Base-by-base conservation (phyloP, 2,888 invertebrate genomes). In the Pristionchus exspectatus region DNA sequence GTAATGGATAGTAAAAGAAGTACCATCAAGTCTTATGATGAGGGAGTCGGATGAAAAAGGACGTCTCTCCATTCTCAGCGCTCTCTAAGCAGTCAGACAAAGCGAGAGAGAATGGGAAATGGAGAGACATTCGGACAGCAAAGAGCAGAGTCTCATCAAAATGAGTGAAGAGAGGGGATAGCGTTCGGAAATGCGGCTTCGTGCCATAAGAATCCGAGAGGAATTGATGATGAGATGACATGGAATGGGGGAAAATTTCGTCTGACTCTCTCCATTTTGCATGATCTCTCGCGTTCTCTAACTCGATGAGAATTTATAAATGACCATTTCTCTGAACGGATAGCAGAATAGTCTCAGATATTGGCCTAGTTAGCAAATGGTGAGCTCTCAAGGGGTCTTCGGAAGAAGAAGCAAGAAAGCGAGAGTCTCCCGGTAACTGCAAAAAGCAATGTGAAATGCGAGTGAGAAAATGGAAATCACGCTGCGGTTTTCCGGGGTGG, bases 121-220 rank as follows among this genome's bases (percentile, higher is more conserved):
- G n/a, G 63, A 63, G 63, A 63, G 63, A n/a, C 1, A 38, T 21
- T 69, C 69, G n/a, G 21, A 24, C 18, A 16, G 59, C 5, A 50
- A 9, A 50, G 44, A 50, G 44, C 44, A 50, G 12, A 69, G 69
- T 38, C 50, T 81, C 44, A n/a, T 81, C 50, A 50, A 81, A 81
- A 54, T 81, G 81, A 81, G 81, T 44, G 50, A 81, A 63, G 63
- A n/a, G 24, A 50, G 10, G 33, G 27, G 81, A 81, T 54, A 50
- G 81, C 81, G 81, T 81, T 81, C 81, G 81, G 81, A 54, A 81
- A 81, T 54, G 81, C 50, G 16, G 38, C 77, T 50, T 81, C 81
- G 44, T 50, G 44, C 38, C 44, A 44, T 33, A 50, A 50, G 24
- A 14, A 9, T 44, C 44, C 44, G n/a, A 50, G 81, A 77, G 38